phyloP scores from a whole-genome alignment of 92 coral and sea anemone genomes.

The Palythoa caribaeorum region DNA sequence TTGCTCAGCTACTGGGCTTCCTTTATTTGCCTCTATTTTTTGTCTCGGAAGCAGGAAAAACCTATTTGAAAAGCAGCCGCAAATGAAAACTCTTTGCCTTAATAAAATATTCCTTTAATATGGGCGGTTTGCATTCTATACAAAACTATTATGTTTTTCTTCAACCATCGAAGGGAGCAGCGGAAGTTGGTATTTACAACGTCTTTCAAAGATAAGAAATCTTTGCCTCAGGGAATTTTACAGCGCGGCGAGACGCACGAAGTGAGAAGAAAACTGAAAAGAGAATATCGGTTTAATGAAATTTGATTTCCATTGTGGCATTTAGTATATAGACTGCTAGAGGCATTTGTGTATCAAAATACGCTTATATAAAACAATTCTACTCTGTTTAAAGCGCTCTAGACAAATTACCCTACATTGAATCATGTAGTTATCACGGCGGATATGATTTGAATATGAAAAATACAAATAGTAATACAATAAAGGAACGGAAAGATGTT shows the following conservation, averaged over 20 bases:
- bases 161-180: neutral
- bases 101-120: neutral
- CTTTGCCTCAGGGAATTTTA: conserved; percentile 1
- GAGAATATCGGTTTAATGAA: neutral
- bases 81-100: neutral
- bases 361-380: neutral
- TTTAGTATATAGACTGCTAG: neutral
- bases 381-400: neutral
- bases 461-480: too few relatives aligned
- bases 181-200: conserved; percentile 40
- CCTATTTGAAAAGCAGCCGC: neutral
- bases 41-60: neutral
- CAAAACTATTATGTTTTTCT: neutral
- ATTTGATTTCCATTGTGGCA: neutral
- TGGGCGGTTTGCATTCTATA: conserved; percentile 1
- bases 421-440: too few relatives aligned
- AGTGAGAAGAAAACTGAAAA: neutral
- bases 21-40: neutral
- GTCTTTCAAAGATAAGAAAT: conserved; percentile 42
- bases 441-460: too few relatives aligned
- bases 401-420: too few relatives aligned
- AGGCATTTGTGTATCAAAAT: neutral
- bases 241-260: conserved; percentile 13
- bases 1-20: neutral
- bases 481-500: too few relatives aligned